Evolutionary conservation across 2,113 vertebrate genomes (phyloP).

Genomic region (Ceyx cyanopectus): DNA sequence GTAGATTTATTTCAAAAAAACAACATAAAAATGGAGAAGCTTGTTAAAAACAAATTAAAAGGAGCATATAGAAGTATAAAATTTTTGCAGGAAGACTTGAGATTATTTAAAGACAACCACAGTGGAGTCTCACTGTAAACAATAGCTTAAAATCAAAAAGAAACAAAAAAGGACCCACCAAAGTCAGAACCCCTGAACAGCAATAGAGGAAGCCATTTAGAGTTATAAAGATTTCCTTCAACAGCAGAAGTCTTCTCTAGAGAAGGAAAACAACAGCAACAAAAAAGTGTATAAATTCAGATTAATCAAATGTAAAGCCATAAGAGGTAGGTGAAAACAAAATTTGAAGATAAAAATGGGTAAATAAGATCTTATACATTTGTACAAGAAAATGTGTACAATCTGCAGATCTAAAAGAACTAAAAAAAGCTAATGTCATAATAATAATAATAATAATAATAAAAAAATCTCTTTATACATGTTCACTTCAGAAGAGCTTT

Average conservation of each 20-base stretch:
- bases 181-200: not conserved
- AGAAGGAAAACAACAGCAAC: not conserved
- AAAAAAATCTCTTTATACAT: not conserved
- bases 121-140: not conserved
- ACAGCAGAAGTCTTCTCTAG: not conserved
- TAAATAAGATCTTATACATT: not conserved
- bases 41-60: slow-evolving; percentile 54
- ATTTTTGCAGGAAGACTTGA: not conserved
- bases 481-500: not conserved
- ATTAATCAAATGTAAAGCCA: not conserved
- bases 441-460: accelerated
- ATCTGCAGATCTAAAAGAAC: not conserved
- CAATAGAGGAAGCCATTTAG: not conserved
- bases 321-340: not conserved
- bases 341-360: not conserved
- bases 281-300: not conserved
- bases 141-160: not conserved
- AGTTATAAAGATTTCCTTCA: not conserved
- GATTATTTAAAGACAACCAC: not conserved
- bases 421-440: not conserved
- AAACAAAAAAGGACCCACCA: not conserved
- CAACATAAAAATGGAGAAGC: not conserved
- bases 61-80: not conserved
- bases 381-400: not conserved
- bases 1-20: slow-evolving; percentile 10